A percentile compares a stretch with the other conserved stretches of the same genome.
Conservation (phyloP, 35 echinoderm and acorn worm genomes). For the Antedon bifida region DNA sequence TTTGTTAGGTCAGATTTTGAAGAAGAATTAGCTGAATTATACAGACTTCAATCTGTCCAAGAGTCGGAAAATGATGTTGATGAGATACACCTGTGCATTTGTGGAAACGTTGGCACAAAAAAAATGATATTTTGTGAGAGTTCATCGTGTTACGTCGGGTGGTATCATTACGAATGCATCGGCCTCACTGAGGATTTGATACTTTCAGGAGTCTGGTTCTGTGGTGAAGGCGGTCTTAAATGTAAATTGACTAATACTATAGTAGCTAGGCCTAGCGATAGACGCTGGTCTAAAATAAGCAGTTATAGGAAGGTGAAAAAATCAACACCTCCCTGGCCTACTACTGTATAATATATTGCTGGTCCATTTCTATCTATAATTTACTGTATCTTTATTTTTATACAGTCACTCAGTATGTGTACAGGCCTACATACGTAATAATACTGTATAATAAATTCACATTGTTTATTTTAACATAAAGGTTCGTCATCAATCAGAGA, state of each 20-base stretch:
- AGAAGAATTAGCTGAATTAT: background rate
- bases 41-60: background rate
- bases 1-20: background rate
- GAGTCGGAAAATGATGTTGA: background rate
- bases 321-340: no score
- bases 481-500: no score
- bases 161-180: background rate
- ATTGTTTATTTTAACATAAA: no score
- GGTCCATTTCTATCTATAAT: no score
- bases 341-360: no score
- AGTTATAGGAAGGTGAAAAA: no score
- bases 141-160: background rate
- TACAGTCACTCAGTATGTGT: no score
- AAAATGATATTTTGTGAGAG: background rate
- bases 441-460: no score
- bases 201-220: background rate
- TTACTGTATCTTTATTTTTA: no score
- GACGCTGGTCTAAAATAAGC: no score
- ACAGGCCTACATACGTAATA: no score
- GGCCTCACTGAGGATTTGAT: background rate
- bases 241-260: background rate
- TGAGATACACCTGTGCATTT: background rate
- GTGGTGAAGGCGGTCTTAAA: background rate
- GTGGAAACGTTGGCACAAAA: background rate
- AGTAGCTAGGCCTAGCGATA: background rate